A percentile compares a stretch with the other conserved stretches of the same genome.
Evolutionary conservation across 1,140 invertebrate genomes (phyloP).

Genomic region (Episyrphus balteatus): DNA sequence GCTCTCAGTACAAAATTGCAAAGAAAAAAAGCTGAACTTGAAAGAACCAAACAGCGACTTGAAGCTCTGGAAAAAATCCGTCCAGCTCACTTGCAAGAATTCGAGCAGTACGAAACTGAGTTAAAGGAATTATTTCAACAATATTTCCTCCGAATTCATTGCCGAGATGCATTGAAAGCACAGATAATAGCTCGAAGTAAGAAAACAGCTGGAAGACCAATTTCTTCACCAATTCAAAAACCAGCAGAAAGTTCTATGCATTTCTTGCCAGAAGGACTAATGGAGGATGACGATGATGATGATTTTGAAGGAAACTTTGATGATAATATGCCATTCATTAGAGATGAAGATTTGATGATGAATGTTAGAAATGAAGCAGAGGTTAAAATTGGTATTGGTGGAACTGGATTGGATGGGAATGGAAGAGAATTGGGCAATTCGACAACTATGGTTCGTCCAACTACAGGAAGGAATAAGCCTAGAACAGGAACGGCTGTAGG

Average conservation of each 20-base stretch:
- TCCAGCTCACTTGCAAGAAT: constrained; percentile 95
- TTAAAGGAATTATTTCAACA: constrained; percentile 74
- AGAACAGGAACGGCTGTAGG: constrained; percentile 4
- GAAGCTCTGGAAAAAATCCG: constrained; percentile 90
- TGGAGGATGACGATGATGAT: constrained; percentile 27
- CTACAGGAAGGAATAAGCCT: constrained; percentile 24
- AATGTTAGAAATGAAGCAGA: neutral
- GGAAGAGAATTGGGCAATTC: constrained; percentile 21
- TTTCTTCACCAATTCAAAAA: constrained; percentile 26
- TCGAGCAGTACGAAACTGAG: constrained; percentile 81
- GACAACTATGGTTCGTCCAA: constrained; percentile 25
- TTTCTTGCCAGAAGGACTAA: constrained; percentile 30
- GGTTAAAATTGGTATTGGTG: neutral
- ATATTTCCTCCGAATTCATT: constrained; percentile 80
- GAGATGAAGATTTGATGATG: constrained; percentile 26
- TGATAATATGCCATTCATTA: constrained; percentile 24
- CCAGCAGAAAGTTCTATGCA: constrained; percentile 25
- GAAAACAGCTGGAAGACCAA: constrained; percentile 14
- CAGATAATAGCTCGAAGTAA: constrained; percentile 24
- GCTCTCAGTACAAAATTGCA: constrained; percentile 87
- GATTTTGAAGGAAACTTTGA: constrained; percentile 16
- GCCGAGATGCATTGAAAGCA: constrained; percentile 48
- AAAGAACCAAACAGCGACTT: constrained; percentile 84
- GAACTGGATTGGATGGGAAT: neutral
- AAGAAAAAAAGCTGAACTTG: constrained; percentile 76